Conservation (phyloP, 2,888 invertebrate species). For the Melolontha melolontha region DNA sequence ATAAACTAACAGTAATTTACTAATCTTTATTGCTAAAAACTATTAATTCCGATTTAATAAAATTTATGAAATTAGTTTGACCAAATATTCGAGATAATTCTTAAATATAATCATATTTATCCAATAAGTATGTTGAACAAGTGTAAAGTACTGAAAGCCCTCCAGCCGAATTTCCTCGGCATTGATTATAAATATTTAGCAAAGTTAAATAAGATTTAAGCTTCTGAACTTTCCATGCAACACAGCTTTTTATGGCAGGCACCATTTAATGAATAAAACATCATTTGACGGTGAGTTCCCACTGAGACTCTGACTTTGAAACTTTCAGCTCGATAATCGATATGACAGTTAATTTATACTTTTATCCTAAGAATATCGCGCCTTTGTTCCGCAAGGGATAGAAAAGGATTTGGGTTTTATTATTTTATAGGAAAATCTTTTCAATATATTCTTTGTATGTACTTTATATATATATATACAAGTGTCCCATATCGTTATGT, state of each 20-base stretch:
- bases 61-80: no score
- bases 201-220: constrained; percentile 24
- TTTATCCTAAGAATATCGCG: neutral
- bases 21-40: no score
- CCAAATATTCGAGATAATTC: no score
- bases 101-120: no score
- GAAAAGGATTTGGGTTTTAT: no score
- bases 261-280: constrained; percentile 22
- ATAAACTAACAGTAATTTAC: no score
- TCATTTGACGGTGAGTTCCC: constrained; percentile 7
- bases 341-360: neutral
- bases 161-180: neutral
- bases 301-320: constrained; percentile 6
- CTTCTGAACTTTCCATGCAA: constrained; percentile 1
- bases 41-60: no score
- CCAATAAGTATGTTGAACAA: neutral
- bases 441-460: no score
- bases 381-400: no score
- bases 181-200: constrained; percentile 17
- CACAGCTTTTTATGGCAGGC: constrained; percentile 12
- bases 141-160: neutral
- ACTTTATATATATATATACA: no score
- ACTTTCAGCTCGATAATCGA: constrained; percentile 8
- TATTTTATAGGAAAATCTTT: no score
- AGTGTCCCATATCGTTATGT: no score